These are phyloP conservation scores for Meriones psammophilus DNA, from an alignment of 2,797 vertebrate species.

Conservation along the genomic window DNA sequence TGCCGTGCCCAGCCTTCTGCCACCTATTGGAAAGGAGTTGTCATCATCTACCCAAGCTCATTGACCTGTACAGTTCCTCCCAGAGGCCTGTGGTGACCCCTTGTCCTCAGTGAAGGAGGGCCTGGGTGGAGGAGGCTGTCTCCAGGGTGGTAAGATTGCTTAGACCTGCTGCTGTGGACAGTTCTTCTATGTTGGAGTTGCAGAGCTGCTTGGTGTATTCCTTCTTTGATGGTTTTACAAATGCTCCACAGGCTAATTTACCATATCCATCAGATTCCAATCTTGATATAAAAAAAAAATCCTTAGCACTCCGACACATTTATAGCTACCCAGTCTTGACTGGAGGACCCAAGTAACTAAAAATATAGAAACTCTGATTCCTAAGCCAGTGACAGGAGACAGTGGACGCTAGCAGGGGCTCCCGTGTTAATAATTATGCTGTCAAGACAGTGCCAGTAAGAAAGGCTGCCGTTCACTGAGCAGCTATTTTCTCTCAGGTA, in stretches of 20 bases:
- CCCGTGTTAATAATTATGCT: constrained; percentile 39
- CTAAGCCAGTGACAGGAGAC: background rate
- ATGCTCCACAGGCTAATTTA: constrained; percentile 9
- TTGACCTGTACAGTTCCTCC: background rate
- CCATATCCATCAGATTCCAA: background rate
- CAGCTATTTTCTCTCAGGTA: constrained; percentile 49
- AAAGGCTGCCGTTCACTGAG: constrained; percentile 59
- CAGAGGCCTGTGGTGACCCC: background rate
- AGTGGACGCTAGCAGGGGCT: background rate
- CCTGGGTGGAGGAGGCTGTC: background rate
- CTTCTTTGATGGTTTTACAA: constrained; percentile 48
- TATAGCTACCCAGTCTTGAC: constrained; percentile 21
- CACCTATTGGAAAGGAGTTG: background rate
- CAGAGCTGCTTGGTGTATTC: background rate
- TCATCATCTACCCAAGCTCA: background rate
- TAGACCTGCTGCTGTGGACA: background rate
- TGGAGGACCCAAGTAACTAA: constrained; percentile 11
- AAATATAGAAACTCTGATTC: constrained; percentile 57
- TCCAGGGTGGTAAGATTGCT: background rate
- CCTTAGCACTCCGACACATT: background rate
- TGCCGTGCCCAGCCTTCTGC: background rate
- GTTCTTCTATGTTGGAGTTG: background rate
- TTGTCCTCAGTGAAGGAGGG: background rate
- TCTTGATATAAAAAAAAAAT: constrained; percentile 22
- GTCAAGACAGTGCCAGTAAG: background rate